These are phyloP conservation scores for Drosophila melanica DNA, from an alignment of 1,140 invertebrate species.

Conservation along the genomic window DNA sequence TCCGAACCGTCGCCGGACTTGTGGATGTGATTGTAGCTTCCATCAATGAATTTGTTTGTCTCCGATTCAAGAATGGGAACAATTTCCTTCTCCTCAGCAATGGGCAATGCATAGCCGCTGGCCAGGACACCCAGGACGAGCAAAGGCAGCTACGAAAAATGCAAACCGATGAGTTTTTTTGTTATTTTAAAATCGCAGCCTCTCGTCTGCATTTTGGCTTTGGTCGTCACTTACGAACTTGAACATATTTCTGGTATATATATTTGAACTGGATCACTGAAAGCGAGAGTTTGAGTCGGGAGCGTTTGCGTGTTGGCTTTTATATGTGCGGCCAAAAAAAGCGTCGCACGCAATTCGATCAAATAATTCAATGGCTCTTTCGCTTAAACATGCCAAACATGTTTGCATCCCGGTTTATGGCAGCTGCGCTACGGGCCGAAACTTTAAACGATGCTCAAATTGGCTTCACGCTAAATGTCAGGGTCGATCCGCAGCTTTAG, in stretches of 20 bases:
- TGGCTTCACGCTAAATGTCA: constrained; percentile 60
- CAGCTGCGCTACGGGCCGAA: constrained; percentile 52
- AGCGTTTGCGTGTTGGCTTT: constrained; percentile 57
- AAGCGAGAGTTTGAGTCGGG: constrained; percentile 73
- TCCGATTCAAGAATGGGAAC: constrained; percentile 67
- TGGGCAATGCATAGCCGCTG: constrained; percentile 27
- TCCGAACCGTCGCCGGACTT: constrained; percentile 58
- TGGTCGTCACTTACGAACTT: constrained; percentile 72
- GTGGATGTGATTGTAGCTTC: constrained; percentile 46
- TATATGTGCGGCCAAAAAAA: constrained; percentile 52
- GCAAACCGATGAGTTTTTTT: background rate
- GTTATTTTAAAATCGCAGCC: no score
- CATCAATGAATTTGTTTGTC: constrained; percentile 51
- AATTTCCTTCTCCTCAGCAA: constrained; percentile 24
- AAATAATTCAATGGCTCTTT: constrained; percentile 31
- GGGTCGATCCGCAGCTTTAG: constrained; percentile 32
- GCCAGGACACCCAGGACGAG: constrained; percentile 41
- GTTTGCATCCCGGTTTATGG: constrained; percentile 79
- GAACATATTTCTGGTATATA: constrained; percentile 45
- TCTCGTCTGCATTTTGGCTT: background rate
- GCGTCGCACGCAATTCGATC: constrained; percentile 25
- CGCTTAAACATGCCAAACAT: constrained; percentile 83
- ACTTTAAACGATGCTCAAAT: constrained; percentile 48
- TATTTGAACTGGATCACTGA: constrained; percentile 45
- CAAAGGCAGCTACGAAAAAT: constrained; percentile 55